Evolutionary conservation across 2,797 vertebrate species (phyloP), one percentile per base, ranked within the genome.

Genomic region (Crax fasciolata): DNA sequence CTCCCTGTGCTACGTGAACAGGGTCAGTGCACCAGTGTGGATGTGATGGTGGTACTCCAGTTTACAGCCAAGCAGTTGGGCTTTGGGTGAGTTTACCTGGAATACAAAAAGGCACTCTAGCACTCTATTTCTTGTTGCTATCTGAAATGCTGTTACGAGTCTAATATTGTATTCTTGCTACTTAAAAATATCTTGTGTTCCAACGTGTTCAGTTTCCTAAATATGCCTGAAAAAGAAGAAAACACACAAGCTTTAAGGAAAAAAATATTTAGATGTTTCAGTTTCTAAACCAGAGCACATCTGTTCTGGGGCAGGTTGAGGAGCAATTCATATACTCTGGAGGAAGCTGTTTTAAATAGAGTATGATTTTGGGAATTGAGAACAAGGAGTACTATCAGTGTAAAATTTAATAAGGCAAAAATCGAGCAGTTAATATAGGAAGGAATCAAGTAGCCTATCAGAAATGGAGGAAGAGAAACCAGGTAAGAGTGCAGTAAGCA

Each of bases 321-420:
- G 61, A 80, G 84, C 61, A 48, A 38, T 84, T 57, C 6, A 24
- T 94, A 94, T 93, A 77, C 92, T 90, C 93, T 75, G 72, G 94
- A 93, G 94, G 88, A 77, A 85, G 84, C 28, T 78, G 58, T 84
- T 96, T 96, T 95, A 89, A 94, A 91, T 90, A 75, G 90, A 81
- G n/a, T 94, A 32, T 87, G 84, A 93, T 88, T 77, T 92, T 92
- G 87, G 93, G 73, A 93, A 96, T 94, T 94, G 65, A 82, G 87
- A 93, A 61, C 82, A 67, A 0, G 6, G 51, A 80, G 62, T 81
- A 58, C 71, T 92, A 90, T 94, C 61, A 85, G 24, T 93, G 28
- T 95, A 75, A 90, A 93, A 96, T 91, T 82, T 94, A 96, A 87
- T 94, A 94, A 93, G 67, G 78, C 46, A 80, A 94, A 84, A 93